Evolutionary conservation across 2,113 vertebrate species (phyloP), one percentile per base, ranked within the genome.

Genomic region (Siphamia tubifer): DNA sequence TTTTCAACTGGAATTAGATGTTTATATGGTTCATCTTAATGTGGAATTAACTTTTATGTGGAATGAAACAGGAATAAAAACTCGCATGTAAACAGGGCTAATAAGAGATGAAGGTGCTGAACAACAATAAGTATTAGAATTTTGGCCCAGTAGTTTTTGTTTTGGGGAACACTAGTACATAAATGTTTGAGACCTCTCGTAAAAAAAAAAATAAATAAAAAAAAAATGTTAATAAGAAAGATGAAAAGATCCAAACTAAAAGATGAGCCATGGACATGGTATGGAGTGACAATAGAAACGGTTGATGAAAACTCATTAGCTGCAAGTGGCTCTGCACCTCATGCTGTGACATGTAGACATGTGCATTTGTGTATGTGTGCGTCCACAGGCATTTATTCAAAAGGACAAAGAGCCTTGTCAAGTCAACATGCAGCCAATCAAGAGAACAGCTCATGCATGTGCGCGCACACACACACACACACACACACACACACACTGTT

Each of bases 321-420:
- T 69, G 65, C 77, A 77, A 74, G 62, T n/a, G n/a, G 63, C 48
- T 77, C 35, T 23, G 68, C 61, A 71, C 74, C 77, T 47, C 67
- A 69, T 42, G 67, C 70, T 75, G 74, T 39, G 68, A 39, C 38
- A 25, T 42, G 39, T 40, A 40, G n/a, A 34, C 16, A 3, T 12
- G 27, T 34, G 45, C 52, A 47, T 58, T 45, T 48, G 23, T 21
- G 40, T 28, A 6, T 20, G 21, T 45, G 55, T 79, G 67, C 73
- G 65, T 55, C 54, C 32, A 58, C 25, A 20, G 48, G 19, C 60
- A 63, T 74, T 77, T 53, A 75, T 60, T 81, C 45, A 79, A 76
- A 63, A 86, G 58, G 58, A 83, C 77, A 83, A 86, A 79, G 63
- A 78, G 42, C 62, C 68, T 66, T 72, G 74, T 81, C 73, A 80